phyloP scores from a whole-genome alignment of 2,797 vertebrate species.

The Meda fulgida region DNA sequence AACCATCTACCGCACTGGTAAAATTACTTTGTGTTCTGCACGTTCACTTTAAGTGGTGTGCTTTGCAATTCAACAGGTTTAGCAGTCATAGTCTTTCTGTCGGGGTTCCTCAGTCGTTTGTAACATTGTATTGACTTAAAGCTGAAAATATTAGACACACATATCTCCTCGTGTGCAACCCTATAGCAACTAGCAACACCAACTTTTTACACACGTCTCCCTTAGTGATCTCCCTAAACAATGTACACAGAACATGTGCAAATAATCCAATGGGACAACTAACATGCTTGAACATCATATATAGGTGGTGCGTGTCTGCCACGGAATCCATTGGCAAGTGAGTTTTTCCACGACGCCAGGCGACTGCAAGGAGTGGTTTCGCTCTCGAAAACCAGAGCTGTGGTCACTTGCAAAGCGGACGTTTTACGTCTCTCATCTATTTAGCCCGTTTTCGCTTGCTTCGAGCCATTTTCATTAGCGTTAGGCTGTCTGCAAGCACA shows the following conservation, averaged over 20 bases:
- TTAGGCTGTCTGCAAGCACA: slow-evolving; percentile 67
- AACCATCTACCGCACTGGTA: slow-evolving; percentile 58
- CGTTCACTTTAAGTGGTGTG: not conserved
- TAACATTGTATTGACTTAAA: not conserved
- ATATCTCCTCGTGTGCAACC: not conserved
- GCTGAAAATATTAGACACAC: not conserved
- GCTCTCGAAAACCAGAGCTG: not conserved
- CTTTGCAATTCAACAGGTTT: not conserved
- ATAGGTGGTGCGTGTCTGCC: slow-evolving; percentile 39
- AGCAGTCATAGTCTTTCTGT: not conserved
- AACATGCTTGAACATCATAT: not conserved
- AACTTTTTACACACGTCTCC: not conserved
- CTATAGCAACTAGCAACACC: slow-evolving; percentile 10
- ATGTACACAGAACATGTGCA: not conserved
- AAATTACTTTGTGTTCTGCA: slow-evolving; percentile 60
- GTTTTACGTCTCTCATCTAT: not conserved
- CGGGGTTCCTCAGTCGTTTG: not conserved
- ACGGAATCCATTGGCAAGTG: slow-evolving; percentile 44
- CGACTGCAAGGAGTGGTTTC: slow-evolving; percentile 30
- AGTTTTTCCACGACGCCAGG: slow-evolving; percentile 44
- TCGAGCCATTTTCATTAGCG: slow-evolving; percentile 63
- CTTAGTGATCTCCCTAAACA: not conserved
- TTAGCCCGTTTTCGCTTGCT: slow-evolving; percentile 53
- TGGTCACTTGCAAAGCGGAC: slow-evolving; percentile 15
- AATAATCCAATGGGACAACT: not conserved